Conservation (phyloP, 2,797 vertebrate species). For the Emys orbicularis region DNA sequence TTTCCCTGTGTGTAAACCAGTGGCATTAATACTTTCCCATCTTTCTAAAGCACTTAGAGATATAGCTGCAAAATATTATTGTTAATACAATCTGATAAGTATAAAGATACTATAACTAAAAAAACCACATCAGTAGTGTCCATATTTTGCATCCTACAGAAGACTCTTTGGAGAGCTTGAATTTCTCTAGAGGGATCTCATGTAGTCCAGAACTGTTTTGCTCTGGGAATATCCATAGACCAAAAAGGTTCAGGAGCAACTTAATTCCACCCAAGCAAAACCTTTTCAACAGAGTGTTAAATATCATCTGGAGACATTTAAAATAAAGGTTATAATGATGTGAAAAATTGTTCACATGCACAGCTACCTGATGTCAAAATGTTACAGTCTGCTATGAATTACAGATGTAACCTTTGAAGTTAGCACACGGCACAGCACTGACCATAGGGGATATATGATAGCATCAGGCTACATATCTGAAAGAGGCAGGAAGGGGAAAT, state of each 20-base stretch:
- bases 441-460: neutral
- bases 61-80: neutral
- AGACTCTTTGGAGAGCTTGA: neutral
- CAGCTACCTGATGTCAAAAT: slow-evolving; percentile 4
- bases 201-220: neutral
- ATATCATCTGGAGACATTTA: slow-evolving; percentile 8
- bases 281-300: neutral
- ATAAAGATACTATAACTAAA: neutral
- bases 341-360: neutral
- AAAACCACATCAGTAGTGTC: too few species aligned
- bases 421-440: neutral
- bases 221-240: neutral
- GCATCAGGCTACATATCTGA: neutral
- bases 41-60: neutral
- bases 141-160: neutral
- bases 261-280: neutral
- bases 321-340: neutral
- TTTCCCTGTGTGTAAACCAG: neutral
- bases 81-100: rapidly evolving
- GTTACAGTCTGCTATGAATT: neutral
- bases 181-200: neutral
- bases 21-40: neutral
- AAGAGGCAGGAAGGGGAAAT: neutral
- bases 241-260: neutral
- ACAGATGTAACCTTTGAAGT: neutral